Conservation (phyloP, 1,140 invertebrate species). For the Heliconius hermathena region DNA sequence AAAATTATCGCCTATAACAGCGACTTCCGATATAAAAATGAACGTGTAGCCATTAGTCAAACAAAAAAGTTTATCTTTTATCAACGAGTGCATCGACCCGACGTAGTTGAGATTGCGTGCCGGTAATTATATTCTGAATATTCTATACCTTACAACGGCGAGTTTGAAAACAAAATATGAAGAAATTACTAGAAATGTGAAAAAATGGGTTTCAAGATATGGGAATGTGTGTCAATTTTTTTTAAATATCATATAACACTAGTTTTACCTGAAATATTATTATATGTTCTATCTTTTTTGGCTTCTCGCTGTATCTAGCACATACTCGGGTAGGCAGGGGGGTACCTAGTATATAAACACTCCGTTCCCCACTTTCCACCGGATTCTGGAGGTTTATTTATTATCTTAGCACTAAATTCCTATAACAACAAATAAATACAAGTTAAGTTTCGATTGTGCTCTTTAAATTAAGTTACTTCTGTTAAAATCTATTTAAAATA, state of each 20-base stretch:
- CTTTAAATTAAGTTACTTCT: too few relatives aligned
- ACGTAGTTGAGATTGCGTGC: constrained; percentile 36
- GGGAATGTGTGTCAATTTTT: background rate
- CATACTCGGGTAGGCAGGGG: too few relatives aligned
- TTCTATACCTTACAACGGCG: constrained; percentile 25
- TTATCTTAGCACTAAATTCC: too few relatives aligned
- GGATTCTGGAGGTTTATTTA: too few relatives aligned
- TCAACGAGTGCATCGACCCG: constrained; percentile 47
- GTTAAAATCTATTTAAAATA: too few relatives aligned
- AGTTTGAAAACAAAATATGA: constrained; percentile 26
- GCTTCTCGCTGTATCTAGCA: too few relatives aligned
- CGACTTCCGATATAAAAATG: constrained; percentile 33
- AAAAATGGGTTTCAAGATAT: background rate
- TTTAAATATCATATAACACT: background rate
- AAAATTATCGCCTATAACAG: background rate
- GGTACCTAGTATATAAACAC: too few relatives aligned
- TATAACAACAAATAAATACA: too few relatives aligned
- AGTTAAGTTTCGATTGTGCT: too few relatives aligned
- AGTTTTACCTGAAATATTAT: too few relatives aligned
- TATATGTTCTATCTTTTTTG: too few relatives aligned
- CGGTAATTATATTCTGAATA: constrained; percentile 40
- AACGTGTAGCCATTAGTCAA: constrained; percentile 52
- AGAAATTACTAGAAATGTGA: background rate
- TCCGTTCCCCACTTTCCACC: too few relatives aligned
- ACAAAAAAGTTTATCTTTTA: constrained; percentile 53